These are phyloP conservation scores for Strigamia transsilvanica DNA, from an alignment of 2,888 invertebrate genomes.

Conservation along the genomic window DNA sequence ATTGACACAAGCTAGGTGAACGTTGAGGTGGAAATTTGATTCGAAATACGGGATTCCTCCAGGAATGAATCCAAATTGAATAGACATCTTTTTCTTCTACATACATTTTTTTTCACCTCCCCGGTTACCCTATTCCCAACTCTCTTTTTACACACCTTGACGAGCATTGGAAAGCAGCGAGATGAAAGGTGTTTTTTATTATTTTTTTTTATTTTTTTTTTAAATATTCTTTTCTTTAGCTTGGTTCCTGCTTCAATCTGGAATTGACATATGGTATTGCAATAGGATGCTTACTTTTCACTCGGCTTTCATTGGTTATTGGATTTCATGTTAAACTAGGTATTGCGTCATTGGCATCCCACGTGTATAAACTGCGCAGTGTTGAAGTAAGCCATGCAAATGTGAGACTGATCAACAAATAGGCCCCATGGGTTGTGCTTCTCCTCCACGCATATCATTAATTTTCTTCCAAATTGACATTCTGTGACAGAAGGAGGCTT, in stretches of 20 bases:
- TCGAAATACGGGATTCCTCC: not conserved
- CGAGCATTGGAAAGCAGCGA: not conserved
- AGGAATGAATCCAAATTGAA: not conserved
- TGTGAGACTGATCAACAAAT: constrained; percentile 5
- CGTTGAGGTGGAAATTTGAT: constrained; percentile 7
- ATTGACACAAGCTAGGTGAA: too few relatives aligned
- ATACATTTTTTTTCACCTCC: not conserved
- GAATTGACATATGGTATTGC: constrained; percentile 32
- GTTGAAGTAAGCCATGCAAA: constrained; percentile 17
- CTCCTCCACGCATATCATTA: constrained; percentile 34
- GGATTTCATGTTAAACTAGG: constrained; percentile 23
- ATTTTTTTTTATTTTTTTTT: not conserved
- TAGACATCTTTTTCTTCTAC: not conserved
- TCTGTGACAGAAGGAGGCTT: constrained; percentile 20
- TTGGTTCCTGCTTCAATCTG: not conserved
- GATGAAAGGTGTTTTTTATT: not conserved
- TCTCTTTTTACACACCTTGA: constrained; percentile 22
- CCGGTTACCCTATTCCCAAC: not conserved
- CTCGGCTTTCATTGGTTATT: constrained; percentile 12
- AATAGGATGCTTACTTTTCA: constrained; percentile 28
- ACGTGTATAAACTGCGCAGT: constrained; percentile 4
- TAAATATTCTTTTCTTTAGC: too few relatives aligned
- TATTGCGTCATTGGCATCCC: not conserved
- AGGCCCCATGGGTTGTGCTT: constrained; percentile 6
- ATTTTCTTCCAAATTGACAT: constrained; percentile 29